Evolutionary conservation across 1,140 invertebrate genomes (phyloP).

Genomic region (Caerostris extrusa): DNA sequence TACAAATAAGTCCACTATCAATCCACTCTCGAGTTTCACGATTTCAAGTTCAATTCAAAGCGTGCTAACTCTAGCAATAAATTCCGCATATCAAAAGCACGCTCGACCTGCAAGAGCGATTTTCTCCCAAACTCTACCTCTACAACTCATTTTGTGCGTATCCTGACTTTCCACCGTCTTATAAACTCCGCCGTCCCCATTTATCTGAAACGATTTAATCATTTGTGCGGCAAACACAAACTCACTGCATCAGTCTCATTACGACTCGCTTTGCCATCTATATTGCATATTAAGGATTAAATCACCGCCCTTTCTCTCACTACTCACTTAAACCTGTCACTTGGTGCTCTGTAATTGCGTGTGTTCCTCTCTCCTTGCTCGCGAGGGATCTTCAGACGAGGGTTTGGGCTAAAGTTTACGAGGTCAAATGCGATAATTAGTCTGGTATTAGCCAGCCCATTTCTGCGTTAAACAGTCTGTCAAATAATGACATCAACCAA

Average conservation of each 20-base stretch:
- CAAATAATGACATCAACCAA: conserved; percentile 11
- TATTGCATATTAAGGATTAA: background rate
- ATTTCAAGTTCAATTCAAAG: no score
- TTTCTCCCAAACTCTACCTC: background rate
- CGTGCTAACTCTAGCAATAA: no score
- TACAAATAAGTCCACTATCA: no score
- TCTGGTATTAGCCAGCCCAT: background rate
- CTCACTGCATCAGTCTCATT: conserved; percentile 11
- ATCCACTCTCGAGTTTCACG: no score
- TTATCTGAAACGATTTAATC: background rate
- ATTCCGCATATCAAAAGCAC: no score
- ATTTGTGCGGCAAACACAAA: background rate
- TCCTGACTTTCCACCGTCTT: background rate
- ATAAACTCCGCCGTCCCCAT: background rate
- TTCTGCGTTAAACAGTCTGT: background rate
- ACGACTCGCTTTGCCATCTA: background rate
- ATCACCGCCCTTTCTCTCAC: background rate
- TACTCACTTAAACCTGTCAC: conserved; percentile 21
- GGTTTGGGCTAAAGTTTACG: conserved; percentile 2
- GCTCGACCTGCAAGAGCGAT: background rate
- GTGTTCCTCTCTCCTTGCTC: background rate
- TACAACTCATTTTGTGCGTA: no score
- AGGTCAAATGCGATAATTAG: conserved; percentile 30
- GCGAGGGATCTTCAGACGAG: background rate
- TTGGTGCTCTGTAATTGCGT: background rate